Evolutionary conservation across 2,888 invertebrate genomes (phyloP).

Genomic region (Drosophila imparisetae): DNA sequence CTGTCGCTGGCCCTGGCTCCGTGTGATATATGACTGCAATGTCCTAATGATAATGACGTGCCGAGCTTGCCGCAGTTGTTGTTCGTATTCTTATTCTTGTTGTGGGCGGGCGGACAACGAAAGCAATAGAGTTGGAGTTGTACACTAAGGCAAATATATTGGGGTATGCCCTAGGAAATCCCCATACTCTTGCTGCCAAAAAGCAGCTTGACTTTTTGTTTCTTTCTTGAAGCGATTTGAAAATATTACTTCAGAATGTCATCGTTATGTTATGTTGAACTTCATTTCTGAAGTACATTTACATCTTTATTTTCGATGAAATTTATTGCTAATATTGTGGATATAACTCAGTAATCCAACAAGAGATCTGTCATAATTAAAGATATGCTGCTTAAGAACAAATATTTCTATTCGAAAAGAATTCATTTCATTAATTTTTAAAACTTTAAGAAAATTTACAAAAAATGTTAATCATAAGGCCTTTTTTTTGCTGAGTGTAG

Average conservation of each 20-base stretch:
- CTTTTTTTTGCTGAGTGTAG: neutral
- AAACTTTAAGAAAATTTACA: neutral
- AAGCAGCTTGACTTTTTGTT: neutral
- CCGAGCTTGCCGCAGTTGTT: conserved; percentile 22
- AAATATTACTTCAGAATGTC: neutral
- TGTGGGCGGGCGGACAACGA: conserved; percentile 38
- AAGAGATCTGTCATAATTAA: neutral
- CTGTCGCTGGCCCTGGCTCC: conserved; percentile 8
- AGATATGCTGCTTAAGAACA: neutral
- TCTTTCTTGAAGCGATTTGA: neutral
- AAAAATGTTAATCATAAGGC: neutral
- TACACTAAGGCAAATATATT: neutral
- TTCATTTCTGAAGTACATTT: neutral
- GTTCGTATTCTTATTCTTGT: conserved; percentile 11
- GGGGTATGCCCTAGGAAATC: neutral
- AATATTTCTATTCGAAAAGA: neutral
- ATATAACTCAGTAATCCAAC: neutral
- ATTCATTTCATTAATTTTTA: neutral
- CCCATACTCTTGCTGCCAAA: neutral
- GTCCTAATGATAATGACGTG: conserved; percentile 77
- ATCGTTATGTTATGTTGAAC: neutral
- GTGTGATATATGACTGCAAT: conserved; percentile 70
- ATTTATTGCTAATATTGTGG: neutral
- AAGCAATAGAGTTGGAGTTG: neutral
- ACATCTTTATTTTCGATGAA: neutral